A percentile compares a stretch with the other conserved stretches of the same genome.
Evolutionary conservation across 2,113 vertebrate genomes (phyloP).

Genomic region (Esox niger): DNA sequence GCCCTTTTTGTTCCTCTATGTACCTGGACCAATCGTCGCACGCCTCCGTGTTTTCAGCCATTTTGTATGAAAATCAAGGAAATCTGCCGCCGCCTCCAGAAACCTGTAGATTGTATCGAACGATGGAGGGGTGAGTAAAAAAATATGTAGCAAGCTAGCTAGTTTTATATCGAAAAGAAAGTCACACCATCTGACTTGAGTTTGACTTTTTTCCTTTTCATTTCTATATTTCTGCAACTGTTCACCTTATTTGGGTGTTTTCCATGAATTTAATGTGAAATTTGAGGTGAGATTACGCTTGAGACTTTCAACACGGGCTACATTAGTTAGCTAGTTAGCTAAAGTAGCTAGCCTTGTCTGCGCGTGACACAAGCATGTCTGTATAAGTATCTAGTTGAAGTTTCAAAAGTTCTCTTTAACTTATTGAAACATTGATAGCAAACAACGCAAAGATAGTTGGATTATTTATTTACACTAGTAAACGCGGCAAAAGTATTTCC

Average conservation of each 20-base stretch:
- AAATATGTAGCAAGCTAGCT: too few species aligned
- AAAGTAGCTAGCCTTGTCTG: too few species aligned
- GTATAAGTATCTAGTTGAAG: neutral
- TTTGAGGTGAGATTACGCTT: neutral
- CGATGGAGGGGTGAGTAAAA: conserved; percentile 97
- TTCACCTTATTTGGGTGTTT: neutral
- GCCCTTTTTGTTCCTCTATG: conserved; percentile 49
- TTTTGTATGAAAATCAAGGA: conserved; percentile 85
- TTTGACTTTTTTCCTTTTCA: accelerated
- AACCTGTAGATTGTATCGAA: conserved; percentile 89
- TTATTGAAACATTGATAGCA: too few species aligned
- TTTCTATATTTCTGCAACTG: neutral
- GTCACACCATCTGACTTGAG: neutral
- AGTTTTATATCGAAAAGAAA: conserved; percentile 31
- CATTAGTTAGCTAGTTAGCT: neutral
- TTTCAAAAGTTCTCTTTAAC: too few species aligned
- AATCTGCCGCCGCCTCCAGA: conserved; percentile 67
- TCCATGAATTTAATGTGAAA: neutral
- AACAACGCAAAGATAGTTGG: too few species aligned
- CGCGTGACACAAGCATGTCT: neutral
- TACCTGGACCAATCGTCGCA: conserved; percentile 63
- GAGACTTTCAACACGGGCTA: neutral
- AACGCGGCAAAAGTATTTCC: too few species aligned
- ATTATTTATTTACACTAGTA: too few species aligned
- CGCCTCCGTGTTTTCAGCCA: conserved; percentile 79